Base-by-base conservation (phyloP, 2,797 vertebrate species). In the Cichlasoma orientale region DNA sequence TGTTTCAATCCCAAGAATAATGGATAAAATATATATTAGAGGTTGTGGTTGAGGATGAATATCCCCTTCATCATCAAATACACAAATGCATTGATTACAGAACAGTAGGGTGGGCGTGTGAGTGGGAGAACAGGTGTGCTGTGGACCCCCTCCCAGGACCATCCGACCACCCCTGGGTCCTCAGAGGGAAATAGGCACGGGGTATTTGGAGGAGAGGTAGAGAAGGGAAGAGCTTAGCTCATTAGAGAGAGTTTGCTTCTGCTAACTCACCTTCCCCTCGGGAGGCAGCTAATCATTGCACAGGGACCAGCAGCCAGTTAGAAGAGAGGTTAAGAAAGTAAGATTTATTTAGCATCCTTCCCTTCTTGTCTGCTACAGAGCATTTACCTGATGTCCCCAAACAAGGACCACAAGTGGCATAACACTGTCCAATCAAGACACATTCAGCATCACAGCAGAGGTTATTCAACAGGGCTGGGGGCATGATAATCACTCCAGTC, bases 211-310 rank as follows among this genome's bases (percentile, higher is more conserved):
- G 36, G 83, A 53, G 85, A 41, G 80, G 23, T 19, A 87, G 86
- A 88, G 84, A 72, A 73, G 76, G 84, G 86, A 72, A 91, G 88
- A 92, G 93, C 92, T 86, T 80, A 94, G 94, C 95, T 96, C 94
- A 95, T 96, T 96, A 95, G 92, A 94, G 91, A 89, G 93, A 90
- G 90, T 94, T 94, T 94, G 93, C 93, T 93, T 92, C 85, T 94
- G 94, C 92, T 95, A 94, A 94, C 93, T 94, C 91, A 79, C 90
- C 88, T 80, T 71, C 79, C 92, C 89, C 91, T 78, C 23, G 89
- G 93, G 93, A 94, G 44, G 82, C 16, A 2, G 72, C 87, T 95
- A 95, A 95, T 95, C 92, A 92, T 90, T 84, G 84, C 86, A 79
- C 82, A 89, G 94, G 94, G 95, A 94, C 84, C 56, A 2, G 83